These are phyloP conservation scores for Parotia lawesii DNA, from an alignment of 2,113 vertebrate genomes.

Conservation along the genomic window DNA sequence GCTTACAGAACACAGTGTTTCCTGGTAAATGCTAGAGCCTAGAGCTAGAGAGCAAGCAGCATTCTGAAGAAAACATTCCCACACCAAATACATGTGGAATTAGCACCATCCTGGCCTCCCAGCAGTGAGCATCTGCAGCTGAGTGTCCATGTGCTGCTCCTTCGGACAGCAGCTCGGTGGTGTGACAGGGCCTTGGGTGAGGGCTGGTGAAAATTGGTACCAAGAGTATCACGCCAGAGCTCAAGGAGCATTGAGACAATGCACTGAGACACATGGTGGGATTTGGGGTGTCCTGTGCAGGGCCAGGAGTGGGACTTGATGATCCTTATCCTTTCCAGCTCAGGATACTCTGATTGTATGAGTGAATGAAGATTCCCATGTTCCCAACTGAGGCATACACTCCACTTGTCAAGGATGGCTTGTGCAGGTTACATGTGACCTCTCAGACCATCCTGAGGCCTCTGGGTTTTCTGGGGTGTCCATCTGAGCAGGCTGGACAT, in stretches of 20 bases:
- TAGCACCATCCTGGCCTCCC: not conserved
- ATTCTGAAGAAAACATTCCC: not conserved
- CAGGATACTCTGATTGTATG: not conserved
- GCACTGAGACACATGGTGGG: not conserved
- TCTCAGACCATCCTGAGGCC: not conserved
- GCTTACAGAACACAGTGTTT: not conserved
- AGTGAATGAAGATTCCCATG: not conserved
- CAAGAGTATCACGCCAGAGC: not conserved
- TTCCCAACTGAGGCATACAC: not conserved
- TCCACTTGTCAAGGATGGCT: not conserved
- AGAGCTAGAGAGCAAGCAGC: not conserved
- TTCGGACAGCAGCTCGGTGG: accelerated
- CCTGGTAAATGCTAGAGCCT: not conserved
- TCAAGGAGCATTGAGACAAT: not conserved
- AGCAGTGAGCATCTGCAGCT: not conserved
- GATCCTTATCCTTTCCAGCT: not conserved
- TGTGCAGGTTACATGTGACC: accelerated
- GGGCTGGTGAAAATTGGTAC: not conserved
- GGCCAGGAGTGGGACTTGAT: not conserved
- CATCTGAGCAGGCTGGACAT: not conserved
- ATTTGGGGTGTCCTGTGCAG: not conserved
- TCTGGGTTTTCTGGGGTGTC: not conserved
- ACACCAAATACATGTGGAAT: not conserved
- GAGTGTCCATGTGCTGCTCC: not conserved
- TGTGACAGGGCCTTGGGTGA: not conserved